Base-by-base conservation (phyloP, 1,140 invertebrate genomes). In the Heliconius melpomene region DNA sequence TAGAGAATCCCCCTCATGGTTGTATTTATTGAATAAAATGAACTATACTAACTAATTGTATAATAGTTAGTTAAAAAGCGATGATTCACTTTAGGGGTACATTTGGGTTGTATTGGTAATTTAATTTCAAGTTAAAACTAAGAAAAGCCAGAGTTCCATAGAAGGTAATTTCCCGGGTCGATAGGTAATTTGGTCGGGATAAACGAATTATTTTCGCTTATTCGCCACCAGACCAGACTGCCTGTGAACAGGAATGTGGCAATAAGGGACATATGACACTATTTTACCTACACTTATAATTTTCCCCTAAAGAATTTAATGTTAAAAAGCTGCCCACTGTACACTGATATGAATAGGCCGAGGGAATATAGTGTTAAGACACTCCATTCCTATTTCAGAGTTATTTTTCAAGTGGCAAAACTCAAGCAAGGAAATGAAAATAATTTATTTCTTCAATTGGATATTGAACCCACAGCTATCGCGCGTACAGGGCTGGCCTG, bases 181-280 rank as follows among this genome's bases (percentile, higher is more conserved):
- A 88, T 89, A 86, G 84, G 83, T 89, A 89, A 89, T 89, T 88
- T 87, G 81, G 83, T 72, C 46, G 79, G 86, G 84, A 87, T 89
- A 89, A 89, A 87, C 85, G 85, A 85, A 89, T 89, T 89, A 89
- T 89, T 84, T 86, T 85, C 85, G 85, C 81, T 85, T 88, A 86
- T 88, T 84, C 82, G 74, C 82, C 75, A 75, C 54, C 71, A 72
- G 75, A 75, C 54, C 71, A 72, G 75, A 29, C 60, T 29, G 60
- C 1, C 71, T 72, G 71, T 72, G 60, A 66, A 66, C 60, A 66
- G 26, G 60, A 16, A 26, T 13, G 26, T 66, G 26, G 13, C 26
- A n/a, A 29, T 66, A 66, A 66, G 60, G 13, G 60, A 1, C 60
- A 66, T 66, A 66, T 66, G 13, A 20, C n/a, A 23, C 8, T 23